Base-by-base conservation (phyloP, 2,888 invertebrate genomes). In the Deilephila porcellus region DNA sequence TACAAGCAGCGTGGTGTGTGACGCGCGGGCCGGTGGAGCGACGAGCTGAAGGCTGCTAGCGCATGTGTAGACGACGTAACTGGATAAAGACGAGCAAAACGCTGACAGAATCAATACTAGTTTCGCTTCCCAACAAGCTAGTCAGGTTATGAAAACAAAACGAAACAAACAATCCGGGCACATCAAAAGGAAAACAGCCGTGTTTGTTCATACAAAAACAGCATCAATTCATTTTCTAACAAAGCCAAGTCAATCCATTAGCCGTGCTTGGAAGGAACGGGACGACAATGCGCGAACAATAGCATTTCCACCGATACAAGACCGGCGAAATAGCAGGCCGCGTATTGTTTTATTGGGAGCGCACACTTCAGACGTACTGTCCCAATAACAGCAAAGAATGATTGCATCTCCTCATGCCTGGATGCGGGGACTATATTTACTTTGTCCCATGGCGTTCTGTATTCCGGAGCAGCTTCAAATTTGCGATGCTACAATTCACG, bases 191-290 rank as follows among this genome's bases (percentile, higher is more conserved):
- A 73, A 67, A 73, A 72, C 29, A 72, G 37, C 56, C 64, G 25
- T 62, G 62, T 63, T 62, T 72, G 60, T 70, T 20, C 25, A 52
- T 60, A 70, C 60, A 70, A 73, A 67, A 73, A 73, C 70, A 62
- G 52, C 60, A 70, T 60, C 73, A 73, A 70, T 73, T 70, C 70
- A 73, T 73, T 73, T 73, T 60, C 73, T 52, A 67, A 73, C 73
- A 73, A 73, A 73, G 53, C 67, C 67, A 73, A 60, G 70, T 73
- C 70, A 73, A 73, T 73, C 73, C 73, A 73, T 73, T 73, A 73
- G 73, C 70, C 32, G 72, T 32, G 72, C 20, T 67, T 73, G 72
- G 64, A 56, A 72, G 72, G 64, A 64, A 53, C 59, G 7, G 8
- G 63, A 59, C 64, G 56, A 71, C 71, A 64, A 60, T 73, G 59